Conservation (phyloP, 1,140 invertebrate genomes). For the Pollicipes pollicipes region DNA sequence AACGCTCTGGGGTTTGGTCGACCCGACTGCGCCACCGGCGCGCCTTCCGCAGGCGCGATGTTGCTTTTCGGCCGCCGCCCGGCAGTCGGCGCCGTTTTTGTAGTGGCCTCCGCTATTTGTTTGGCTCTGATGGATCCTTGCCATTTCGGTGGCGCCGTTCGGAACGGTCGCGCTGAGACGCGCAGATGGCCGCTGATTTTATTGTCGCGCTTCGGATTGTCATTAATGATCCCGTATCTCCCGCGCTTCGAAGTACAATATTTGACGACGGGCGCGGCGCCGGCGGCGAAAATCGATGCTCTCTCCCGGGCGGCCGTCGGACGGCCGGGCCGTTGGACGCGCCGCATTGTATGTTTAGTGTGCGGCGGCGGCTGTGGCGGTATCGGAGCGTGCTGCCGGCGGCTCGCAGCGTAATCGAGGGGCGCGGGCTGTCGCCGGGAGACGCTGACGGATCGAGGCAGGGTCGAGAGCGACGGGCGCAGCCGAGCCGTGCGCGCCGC, state of each 20-base stretch:
- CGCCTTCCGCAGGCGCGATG: too few relatives aligned
- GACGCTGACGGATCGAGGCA: too few relatives aligned
- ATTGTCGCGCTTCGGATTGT: not conserved
- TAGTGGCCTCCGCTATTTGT: not conserved
- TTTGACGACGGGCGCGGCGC: not conserved
- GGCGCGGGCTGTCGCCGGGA: not conserved
- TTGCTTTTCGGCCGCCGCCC: not conserved
- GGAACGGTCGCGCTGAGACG: too few relatives aligned
- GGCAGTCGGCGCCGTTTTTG: not conserved
- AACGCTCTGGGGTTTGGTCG: too few relatives aligned
- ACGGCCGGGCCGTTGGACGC: too few relatives aligned
- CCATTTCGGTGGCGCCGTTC: too few relatives aligned
- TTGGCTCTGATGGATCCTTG: not conserved
- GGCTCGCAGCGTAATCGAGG: not conserved
- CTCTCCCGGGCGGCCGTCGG: not conserved
- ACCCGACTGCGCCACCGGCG: too few relatives aligned
- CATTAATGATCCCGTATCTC: not conserved
- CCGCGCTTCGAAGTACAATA: not conserved
- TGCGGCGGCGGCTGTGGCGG: not conserved
- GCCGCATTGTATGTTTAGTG: not conserved
- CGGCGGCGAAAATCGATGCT: slow-evolving; percentile 1
- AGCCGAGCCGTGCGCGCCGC: too few relatives aligned
- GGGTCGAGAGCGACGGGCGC: too few relatives aligned
- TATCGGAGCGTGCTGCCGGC: not conserved
- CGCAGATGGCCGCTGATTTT: not conserved